Evolutionary conservation across 2,797 vertebrate species (phyloP).

Genomic region (Manis pentadactyla): DNA sequence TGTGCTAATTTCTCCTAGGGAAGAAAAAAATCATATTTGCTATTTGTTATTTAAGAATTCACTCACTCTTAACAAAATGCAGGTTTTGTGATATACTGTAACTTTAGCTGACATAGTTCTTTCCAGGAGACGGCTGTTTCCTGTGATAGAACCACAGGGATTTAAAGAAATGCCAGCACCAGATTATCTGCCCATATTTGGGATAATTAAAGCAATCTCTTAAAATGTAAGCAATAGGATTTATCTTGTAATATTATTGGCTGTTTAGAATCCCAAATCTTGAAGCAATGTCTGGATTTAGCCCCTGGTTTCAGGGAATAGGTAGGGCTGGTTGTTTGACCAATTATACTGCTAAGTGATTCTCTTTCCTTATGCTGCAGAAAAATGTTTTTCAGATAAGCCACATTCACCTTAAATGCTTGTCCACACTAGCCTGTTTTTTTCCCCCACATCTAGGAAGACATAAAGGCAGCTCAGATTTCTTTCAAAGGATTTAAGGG

Average conservation of each 20-base stretch:
- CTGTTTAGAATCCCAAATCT: neutral
- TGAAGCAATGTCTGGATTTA: neutral
- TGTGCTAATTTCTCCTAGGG: neutral
- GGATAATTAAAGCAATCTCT: neutral
- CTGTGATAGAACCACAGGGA: neutral
- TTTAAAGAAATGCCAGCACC: neutral
- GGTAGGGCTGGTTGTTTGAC: neutral
- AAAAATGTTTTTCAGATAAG: neutral
- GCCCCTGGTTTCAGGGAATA: neutral
- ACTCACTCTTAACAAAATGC: neutral
- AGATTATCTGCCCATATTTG: neutral
- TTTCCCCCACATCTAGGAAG: neutral
- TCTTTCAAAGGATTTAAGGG: neutral
- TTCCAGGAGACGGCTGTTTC: conserved; percentile 13
- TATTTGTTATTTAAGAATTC: conserved; percentile 19
- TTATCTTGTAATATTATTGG: neutral
- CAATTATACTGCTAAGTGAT: neutral
- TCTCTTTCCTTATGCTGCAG: neutral
- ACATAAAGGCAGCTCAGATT: neutral
- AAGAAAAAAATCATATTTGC: neutral
- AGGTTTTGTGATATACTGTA: neutral
- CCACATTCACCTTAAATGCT: neutral
- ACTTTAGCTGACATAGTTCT: neutral
- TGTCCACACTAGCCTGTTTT: neutral
- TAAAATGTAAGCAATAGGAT: neutral